phyloP scores from a whole-genome alignment of 2,888 invertebrate species.

The Troides aeacus region DNA sequence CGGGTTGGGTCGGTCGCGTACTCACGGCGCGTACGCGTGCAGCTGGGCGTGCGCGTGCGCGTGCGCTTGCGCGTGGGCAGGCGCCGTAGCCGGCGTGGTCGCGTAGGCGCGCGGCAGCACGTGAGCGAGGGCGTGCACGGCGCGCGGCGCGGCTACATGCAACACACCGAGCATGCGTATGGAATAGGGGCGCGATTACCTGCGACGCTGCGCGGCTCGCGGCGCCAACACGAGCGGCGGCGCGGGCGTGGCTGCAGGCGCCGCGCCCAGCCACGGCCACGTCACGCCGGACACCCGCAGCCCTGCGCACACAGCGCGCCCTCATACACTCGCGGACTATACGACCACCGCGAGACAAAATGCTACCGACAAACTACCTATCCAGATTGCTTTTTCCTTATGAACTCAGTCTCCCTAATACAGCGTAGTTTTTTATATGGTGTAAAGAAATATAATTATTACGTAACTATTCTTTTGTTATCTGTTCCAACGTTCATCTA shows the following conservation, averaged over 20 bases:
- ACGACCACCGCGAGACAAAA: constrained; percentile 23
- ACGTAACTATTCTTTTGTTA: background rate
- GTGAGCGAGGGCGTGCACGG: constrained; percentile 83
- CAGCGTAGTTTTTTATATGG: background rate
- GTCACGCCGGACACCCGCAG: constrained; percentile 88
- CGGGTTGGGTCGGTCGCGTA: constrained; percentile 34
- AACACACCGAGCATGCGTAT: constrained; percentile 61
- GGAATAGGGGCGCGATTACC: constrained; percentile 73
- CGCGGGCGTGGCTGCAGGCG: constrained; percentile 81
- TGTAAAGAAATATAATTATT: background rate
- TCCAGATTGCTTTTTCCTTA: background rate
- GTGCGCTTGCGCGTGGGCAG: constrained; percentile 84
- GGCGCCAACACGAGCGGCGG: constrained; percentile 86
- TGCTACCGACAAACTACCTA: constrained; percentile 3
- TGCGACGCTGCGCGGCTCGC: constrained; percentile 87
- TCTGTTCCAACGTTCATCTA: background rate
- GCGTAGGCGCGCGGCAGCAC: constrained; percentile 82
- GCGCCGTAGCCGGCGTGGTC: constrained; percentile 86
- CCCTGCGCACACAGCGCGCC: constrained; percentile 81
- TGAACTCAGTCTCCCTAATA: background rate
- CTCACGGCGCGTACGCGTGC: constrained; percentile 84
- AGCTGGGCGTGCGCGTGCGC: constrained; percentile 61
- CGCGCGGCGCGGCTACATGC: constrained; percentile 85
- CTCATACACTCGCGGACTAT: constrained; percentile 51
- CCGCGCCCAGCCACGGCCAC: constrained; percentile 87